phyloP scores from a whole-genome alignment of 2,888 invertebrate species.

The Dorcus parallelipipedus region DNA sequence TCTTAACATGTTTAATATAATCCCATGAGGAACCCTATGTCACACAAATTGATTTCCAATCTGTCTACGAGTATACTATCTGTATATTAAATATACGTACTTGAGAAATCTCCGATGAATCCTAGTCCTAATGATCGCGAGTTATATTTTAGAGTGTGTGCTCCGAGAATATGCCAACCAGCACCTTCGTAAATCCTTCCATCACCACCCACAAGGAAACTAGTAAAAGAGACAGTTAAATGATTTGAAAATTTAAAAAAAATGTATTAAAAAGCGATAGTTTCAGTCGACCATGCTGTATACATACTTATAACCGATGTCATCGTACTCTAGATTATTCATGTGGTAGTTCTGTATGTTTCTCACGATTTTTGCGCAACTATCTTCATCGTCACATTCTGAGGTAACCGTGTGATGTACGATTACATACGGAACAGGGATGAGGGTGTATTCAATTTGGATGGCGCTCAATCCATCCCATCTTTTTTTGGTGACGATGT shows the following conservation, averaged over 20 bases:
- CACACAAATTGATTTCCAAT: no score
- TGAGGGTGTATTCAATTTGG: conserved; percentile 52
- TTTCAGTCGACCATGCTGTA: conserved; percentile 27
- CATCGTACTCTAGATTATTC: conserved; percentile 50
- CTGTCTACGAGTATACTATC: no score
- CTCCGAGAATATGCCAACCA: conserved; percentile 57
- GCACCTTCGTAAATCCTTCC: conserved; percentile 60
- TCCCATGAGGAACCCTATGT: no score
- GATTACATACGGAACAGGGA: conserved; percentile 54
- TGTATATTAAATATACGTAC: conserved; percentile 25
- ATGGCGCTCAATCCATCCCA: conserved; percentile 58
- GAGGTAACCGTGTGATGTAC: conserved; percentile 58
- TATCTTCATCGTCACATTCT: conserved; percentile 46
- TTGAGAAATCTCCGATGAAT: conserved; percentile 56
- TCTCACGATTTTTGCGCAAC: conserved; percentile 47
- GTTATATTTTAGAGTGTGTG: conserved; percentile 57
- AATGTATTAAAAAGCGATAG: no score
- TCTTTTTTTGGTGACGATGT: background rate
- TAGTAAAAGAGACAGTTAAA: conserved; percentile 31
- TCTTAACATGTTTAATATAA: no score
- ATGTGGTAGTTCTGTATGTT: conserved; percentile 56
- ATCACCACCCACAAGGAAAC: conserved; percentile 59
- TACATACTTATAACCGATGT: conserved; percentile 61
- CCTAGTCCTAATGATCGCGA: conserved; percentile 54
- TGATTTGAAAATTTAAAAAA: no score